Base-by-base conservation (phyloP, 2,888 invertebrate genomes). In the Abscondita cerata region DNA sequence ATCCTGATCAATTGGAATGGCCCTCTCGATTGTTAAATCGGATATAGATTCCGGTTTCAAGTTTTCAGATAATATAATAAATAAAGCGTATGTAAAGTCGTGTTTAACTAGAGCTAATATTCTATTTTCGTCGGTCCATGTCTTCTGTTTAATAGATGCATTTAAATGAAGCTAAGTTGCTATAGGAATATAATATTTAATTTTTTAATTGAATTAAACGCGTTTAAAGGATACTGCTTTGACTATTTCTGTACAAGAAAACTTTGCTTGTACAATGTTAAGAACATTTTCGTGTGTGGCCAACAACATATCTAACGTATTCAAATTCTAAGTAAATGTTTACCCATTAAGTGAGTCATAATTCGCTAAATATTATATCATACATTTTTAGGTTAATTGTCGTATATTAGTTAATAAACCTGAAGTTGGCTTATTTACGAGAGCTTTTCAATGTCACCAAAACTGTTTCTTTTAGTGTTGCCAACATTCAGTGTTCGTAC, bases 1-100 rank as follows among this genome's bases (percentile, higher is more conserved):
- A 73, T 87, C 86, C 72, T 87, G 86, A 81, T 93, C 90, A 58
- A 95, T 86, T 19, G 94, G 91, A 73, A 94, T 85, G 52, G 91
- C 89, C 78, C 88, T 88, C 81, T 93, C 93, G 72, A 94, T 86
- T 11, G 89, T 87, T 69, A 95, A 83, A 81, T 94, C 93, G 52
- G 88, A 89, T 75, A 89, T 88, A 57, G 87, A 87, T 76, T 85
- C 86, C 15, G 92, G 89, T 70, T 89, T 89, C 72, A 82, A 84
- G 73, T 85, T 85, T 58, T 88, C 82, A 5, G 84, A 82, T 50
- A 84, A 80, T 66, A 86, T 81, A 64, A 87, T 80, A 72, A 87
- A 84, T 63, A 87, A 77, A 54, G 84, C 87, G 75, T 82, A 82
- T 11, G 85, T 83, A 16, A 79, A 76, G 64, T 83, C 83, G 72